A percentile compares a stretch with the other conserved stretches of the same genome.
Evolutionary conservation across 1,140 invertebrate species (phyloP).

Genomic region (Cotesia glomerata): DNA sequence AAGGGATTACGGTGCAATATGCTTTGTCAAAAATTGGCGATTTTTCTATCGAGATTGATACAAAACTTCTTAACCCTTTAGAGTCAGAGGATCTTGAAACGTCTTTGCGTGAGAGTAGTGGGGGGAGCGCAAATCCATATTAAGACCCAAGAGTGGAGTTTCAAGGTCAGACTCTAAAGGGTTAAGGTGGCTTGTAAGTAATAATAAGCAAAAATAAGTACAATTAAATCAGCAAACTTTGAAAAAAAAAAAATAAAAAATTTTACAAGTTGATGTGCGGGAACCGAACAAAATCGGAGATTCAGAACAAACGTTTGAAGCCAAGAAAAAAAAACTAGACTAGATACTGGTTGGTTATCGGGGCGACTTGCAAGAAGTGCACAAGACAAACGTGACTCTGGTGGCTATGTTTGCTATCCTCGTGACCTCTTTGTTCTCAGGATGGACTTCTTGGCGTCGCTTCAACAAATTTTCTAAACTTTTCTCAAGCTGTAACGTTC

Average conservation of each 20-base stretch:
- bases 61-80: background rate
- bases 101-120: no score
- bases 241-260: constrained; percentile 28
- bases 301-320: constrained; percentile 44
- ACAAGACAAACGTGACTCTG: constrained; percentile 51
- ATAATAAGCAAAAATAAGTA: constrained; percentile 17
- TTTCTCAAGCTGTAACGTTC: constrained; percentile 14
- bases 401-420: constrained; percentile 38
- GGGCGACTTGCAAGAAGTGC: constrained; percentile 35
- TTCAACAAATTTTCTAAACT: constrained; percentile 55
- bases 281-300: constrained; percentile 49
- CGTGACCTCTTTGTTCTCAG: constrained; percentile 41
- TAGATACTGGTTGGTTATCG: background rate
- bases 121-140: no score
- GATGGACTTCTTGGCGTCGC: constrained; percentile 46
- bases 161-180: no score
- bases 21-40: no score
- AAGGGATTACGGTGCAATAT: no score
- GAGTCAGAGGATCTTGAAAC: no score
- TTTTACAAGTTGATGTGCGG: constrained; percentile 29
- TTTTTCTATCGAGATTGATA: background rate
- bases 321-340: background rate
- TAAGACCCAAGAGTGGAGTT: no score
- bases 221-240: constrained; percentile 56
- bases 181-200: background rate